Percentiles rank a stretch among this genome's conserved stretches.
phyloP scores from a whole-genome alignment of 1,140 invertebrate species.

The Chironomus tepperi region DNA sequence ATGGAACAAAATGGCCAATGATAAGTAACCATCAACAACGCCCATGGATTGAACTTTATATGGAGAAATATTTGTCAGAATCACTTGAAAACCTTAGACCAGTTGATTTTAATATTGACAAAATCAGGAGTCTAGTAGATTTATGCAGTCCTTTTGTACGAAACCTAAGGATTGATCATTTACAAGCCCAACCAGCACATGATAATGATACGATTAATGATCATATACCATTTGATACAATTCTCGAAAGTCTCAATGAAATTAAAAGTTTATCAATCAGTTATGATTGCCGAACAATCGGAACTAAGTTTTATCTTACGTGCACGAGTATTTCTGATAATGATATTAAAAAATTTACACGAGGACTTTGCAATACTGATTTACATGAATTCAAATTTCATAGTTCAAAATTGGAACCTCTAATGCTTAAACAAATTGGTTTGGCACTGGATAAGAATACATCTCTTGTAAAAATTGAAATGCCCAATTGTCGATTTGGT shows the following conservation, averaged over 20 bases:
- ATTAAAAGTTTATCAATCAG: conserved; percentile 37
- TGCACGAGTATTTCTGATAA: conserved; percentile 35
- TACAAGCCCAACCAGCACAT: conserved; percentile 32
- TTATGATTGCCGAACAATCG: conserved; percentile 37
- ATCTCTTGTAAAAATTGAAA: conserved; percentile 32
- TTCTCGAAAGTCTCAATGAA: conserved; percentile 38
- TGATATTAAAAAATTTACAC: conserved; percentile 33
- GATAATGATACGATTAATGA: conserved; percentile 32
- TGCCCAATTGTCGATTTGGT: conserved; percentile 36
- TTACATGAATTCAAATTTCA: conserved; percentile 36
- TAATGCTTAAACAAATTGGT: conserved; percentile 35
- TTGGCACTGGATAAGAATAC: conserved; percentile 37
- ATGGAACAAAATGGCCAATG: conserved; percentile 36
- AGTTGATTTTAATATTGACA: conserved; percentile 39
- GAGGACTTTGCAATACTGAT: conserved; percentile 36
- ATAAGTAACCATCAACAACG: conserved; percentile 25
- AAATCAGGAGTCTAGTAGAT: conserved; percentile 35
- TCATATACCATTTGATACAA: conserved; percentile 41
- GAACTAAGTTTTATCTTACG: conserved; percentile 36
- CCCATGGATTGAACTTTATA: conserved; percentile 41
- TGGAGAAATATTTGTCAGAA: conserved; percentile 41
- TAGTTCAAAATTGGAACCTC: conserved; percentile 35
- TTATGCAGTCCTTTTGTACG: conserved; percentile 38
- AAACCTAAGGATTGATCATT: conserved; percentile 36
- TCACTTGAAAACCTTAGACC: conserved; percentile 40